Base-by-base conservation (phyloP, 2,113 vertebrate genomes). In the Alectura lathami region DNA sequence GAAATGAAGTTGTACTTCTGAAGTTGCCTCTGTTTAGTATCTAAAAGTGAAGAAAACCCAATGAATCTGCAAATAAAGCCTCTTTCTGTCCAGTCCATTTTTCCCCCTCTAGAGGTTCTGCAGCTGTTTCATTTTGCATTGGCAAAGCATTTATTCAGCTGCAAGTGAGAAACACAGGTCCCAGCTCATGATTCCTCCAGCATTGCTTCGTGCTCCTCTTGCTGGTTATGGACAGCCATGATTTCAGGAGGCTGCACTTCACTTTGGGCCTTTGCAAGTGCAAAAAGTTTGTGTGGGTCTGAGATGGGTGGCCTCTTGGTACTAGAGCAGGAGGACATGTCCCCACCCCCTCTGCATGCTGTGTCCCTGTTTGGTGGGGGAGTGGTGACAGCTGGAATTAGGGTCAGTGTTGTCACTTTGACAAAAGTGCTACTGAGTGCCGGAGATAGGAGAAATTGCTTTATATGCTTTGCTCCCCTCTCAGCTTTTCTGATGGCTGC, bases 321-420 rank as follows among this genome's bases (percentile, higher is more conserved):
- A 17, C 5, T 42, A 42, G 40, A 20, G 7, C 8, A 14, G 30
- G 36, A 48, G 34, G 59, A 5, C 5, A 30, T 10, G 7, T 70
- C 11, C 20, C 34, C 36, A 9, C 27, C 24, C 4, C 4, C 2
- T 45, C 34, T 21, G 2, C 0, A 1, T 12, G 36, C 67, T 0
- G 2, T 48, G 54, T 48, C 34, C 27, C 6, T 2, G 10, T 83
- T 75, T 50, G 56, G 40, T 27, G 38, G 67, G 43, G 43, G 43
- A 83, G 29, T 32, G 3, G 51, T 48, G 86, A 80, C 56, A 87
- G 43, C 62, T 56, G 62, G 54, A 74, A 15, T 60, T 89, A 62
- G 18, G 68, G 67, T 84, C 1, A 5, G 51, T 56, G 56, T 57
- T 63, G 11, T 91, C 32, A 24, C 1, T 20, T 22, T 92, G 90